A percentile compares a stretch with the other conserved stretches of the same genome.
Evolutionary conservation across 2,113 vertebrate genomes (phyloP).

Genomic region (Mastomys coucha): DNA sequence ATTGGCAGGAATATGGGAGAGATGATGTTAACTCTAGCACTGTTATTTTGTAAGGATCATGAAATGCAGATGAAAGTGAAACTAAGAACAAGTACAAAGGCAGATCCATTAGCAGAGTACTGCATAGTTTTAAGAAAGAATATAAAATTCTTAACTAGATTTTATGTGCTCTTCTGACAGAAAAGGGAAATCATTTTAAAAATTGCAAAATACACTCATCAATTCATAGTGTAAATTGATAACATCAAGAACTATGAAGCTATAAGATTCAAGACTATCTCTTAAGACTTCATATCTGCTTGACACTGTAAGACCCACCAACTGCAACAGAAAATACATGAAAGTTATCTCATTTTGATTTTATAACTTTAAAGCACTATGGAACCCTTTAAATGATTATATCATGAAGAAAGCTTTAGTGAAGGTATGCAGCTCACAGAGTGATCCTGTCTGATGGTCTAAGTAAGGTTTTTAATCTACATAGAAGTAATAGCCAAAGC

Average conservation of each 20-base stretch:
- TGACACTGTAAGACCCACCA: neutral
- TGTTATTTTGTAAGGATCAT: neutral
- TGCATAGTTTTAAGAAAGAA: neutral
- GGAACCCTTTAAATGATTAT: neutral
- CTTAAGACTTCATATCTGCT: neutral
- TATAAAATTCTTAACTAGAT: neutral
- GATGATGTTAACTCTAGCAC: neutral
- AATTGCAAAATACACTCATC: neutral
- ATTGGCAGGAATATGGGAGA: neutral
- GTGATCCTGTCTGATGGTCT: neutral
- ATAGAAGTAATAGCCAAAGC: neutral
- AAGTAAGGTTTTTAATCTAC: neutral
- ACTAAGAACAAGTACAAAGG: neutral
- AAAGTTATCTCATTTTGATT: neutral
- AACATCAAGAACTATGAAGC: neutral
- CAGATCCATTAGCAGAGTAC: neutral
- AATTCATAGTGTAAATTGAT: neutral
- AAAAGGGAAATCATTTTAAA: neutral
- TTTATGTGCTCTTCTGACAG: neutral
- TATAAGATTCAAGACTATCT: neutral
- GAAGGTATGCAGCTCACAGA: neutral
- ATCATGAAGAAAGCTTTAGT: neutral
- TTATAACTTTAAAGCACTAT: neutral
- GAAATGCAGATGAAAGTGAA: neutral
- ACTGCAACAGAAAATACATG: neutral